Conservation (phyloP, 37 sponge, comb jelly and placozoan species). For the Spongia lamella region DNA sequence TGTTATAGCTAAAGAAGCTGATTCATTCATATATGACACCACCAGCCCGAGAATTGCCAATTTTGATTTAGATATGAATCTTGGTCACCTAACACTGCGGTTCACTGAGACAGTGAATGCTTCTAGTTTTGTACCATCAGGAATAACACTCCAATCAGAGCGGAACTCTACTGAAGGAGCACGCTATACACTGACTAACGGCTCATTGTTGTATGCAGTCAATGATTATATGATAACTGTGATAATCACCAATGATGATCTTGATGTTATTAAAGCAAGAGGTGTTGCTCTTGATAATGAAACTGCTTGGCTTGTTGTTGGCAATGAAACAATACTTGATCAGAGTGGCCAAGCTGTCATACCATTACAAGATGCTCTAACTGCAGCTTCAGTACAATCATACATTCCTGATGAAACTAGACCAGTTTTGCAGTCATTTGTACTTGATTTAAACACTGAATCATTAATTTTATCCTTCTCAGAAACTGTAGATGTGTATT, state of each 20-base stretch:
- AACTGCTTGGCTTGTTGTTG: slow-evolving; percentile 65
- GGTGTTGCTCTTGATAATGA: slow-evolving; percentile 58
- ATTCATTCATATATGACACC: slow-evolving; percentile 59
- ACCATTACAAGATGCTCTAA: slow-evolving; percentile 33
- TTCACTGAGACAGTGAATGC: slow-evolving; percentile 87
- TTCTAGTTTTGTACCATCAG: slow-evolving; percentile 65
- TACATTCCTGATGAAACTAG: slow-evolving; percentile 55
- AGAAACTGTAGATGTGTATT: slow-evolving; percentile 76
- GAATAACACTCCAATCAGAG: slow-evolving; percentile 65
- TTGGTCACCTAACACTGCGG: slow-evolving; percentile 51
- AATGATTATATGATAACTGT: slow-evolving; percentile 62
- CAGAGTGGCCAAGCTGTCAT: slow-evolving; percentile 39
- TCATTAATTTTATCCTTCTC: slow-evolving; percentile 65
- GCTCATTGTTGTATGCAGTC: slow-evolving; percentile 19
- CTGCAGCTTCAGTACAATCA: slow-evolving; percentile 37
- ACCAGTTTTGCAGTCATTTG: slow-evolving; percentile 68
- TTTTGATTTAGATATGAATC: slow-evolving; percentile 78
- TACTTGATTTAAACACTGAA: slow-evolving; percentile 65
- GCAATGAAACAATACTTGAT: slow-evolving; percentile 47
- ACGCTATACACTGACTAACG: slow-evolving; percentile 54
- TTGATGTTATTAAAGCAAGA: slow-evolving; percentile 76
- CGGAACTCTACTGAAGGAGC: slow-evolving; percentile 4
- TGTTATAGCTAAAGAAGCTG: slow-evolving; percentile 31
- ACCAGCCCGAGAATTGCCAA: slow-evolving; percentile 52
- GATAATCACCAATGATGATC: slow-evolving; percentile 56